These are phyloP conservation scores for Tachycineta bicolor DNA, from an alignment of 2,113 vertebrate genomes.

Conservation along the genomic window DNA sequence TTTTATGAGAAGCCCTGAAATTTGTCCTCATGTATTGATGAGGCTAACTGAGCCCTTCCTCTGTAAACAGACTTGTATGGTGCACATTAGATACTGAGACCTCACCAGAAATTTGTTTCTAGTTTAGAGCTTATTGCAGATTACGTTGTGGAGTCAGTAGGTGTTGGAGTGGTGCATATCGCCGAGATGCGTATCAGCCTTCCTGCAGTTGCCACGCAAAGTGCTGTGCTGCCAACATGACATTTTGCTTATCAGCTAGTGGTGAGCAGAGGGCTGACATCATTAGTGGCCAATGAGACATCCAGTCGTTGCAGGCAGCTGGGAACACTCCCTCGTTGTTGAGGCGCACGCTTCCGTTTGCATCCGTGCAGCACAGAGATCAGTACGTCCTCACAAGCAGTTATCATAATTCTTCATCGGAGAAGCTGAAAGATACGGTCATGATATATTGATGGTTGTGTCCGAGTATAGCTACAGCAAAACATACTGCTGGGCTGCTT, in stretches of 20 bases:
- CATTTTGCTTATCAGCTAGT: slow-evolving; percentile 24
- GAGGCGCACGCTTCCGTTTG: background rate
- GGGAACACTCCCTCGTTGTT: background rate
- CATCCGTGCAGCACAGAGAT: background rate
- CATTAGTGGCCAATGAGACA: slow-evolving; percentile 53
- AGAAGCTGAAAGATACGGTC: background rate
- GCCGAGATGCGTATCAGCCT: background rate
- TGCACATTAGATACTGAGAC: background rate
- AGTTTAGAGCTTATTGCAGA: background rate
- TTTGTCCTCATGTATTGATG: background rate
- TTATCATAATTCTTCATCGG: background rate
- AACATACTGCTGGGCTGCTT: background rate
- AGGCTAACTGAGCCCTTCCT: background rate
- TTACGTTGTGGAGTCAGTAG: background rate
- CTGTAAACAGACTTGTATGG: background rate
- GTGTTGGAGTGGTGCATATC: background rate
- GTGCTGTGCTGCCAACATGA: slow-evolving; percentile 12
- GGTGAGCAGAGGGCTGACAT: slow-evolving; percentile 32
- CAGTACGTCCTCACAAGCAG: background rate
- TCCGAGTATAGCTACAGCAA: background rate
- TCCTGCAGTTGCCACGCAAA: background rate
- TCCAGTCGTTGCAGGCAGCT: background rate
- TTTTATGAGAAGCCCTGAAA: background rate
- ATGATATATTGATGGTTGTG: background rate
- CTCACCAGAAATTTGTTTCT: background rate